Evolutionary conservation across 2,797 vertebrate genomes (phyloP), one percentile per base, ranked within the genome.

Genomic region (Botia almorhae): DNA sequence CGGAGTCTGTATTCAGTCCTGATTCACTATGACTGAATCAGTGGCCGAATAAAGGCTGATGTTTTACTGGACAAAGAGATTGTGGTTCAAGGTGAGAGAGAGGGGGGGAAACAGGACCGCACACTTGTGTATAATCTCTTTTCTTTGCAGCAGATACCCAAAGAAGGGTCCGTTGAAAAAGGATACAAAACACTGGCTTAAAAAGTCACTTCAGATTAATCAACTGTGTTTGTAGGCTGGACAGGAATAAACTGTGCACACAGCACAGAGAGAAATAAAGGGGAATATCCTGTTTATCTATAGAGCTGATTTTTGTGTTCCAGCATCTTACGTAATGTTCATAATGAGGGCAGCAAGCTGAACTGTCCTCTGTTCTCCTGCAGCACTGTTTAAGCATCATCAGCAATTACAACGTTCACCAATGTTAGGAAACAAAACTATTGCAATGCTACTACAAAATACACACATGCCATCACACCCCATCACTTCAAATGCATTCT

Each of bases 51-150:
- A 64, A 51, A 48, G 60, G 60, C 39, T 50, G 63, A 67, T 58
- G 69, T 78, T 71, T 63, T 36, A 72, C 78, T 63, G 74, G 73
- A 76, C 76, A 80, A 80, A 74, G 51, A 17, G 23, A 73, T 8
- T 50, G n/a, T n/a, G n/a, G n/a, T n/a, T n/a, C n/a, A n/a, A n/a
- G n/a, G n/a, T n/a, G n/a, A n/a, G n/a, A n/a, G n/a, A n/a, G n/a
- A n/a, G n/a, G 0, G 75, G 58, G 53, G 71, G 72, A 71, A 79
- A 69, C 56, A 26, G 64, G 17, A 78, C 61, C 46, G 12, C 19
- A 17, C 19, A 21, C 48, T 55, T 23, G 11, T 58, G 71, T 79
- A 14, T 68, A 51, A 72, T 39, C 39, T 50, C 50, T 69, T 80
- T 48, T 43, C 39, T 43, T 61, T 80, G 70, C 39, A 60, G 43